These are phyloP conservation scores for Melanerpes aurifrons DNA, from an alignment of 2,113 vertebrate genomes.

Conservation along the genomic window DNA sequence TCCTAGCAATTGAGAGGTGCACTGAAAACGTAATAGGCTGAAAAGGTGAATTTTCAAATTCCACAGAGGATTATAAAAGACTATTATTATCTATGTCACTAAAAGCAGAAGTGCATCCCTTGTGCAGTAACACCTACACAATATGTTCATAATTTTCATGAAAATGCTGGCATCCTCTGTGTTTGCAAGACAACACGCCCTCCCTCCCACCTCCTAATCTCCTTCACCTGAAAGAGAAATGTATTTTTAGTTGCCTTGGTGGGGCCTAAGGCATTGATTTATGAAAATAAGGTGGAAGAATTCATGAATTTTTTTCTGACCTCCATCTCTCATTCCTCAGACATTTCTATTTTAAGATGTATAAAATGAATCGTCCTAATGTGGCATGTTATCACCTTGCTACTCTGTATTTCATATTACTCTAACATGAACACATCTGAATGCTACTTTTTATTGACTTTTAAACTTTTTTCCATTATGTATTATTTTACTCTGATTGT, in stretches of 20 bases:
- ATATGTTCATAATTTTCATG: constrained; percentile 27
- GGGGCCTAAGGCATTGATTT: constrained; percentile 77
- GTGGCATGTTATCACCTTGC: constrained; percentile 75
- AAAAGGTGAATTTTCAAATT: constrained; percentile 50
- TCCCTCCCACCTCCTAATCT: constrained; percentile 75
- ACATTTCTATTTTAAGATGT: constrained; percentile 79
- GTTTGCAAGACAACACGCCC: constrained; percentile 58
- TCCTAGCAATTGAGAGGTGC: not conserved
- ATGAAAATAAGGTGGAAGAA: constrained; percentile 80
- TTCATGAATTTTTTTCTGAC: constrained; percentile 79
- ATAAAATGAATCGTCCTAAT: constrained; percentile 79
- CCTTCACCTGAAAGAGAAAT: constrained; percentile 80
- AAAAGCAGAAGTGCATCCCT: constrained; percentile 31
- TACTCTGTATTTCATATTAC: constrained; percentile 40
- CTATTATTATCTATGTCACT: constrained; percentile 48
- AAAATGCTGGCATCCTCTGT: constrained; percentile 46
- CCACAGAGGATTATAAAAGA: constrained; percentile 15
- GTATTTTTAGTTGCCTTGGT: constrained; percentile 79
- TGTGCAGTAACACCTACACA: not conserved
- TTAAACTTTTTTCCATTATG: not conserved
- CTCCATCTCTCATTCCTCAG: constrained; percentile 76
- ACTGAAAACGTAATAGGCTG: not conserved
- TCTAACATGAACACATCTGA: not conserved
- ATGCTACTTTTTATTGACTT: constrained; percentile 2
- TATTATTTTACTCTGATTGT: constrained; percentile 32